Evolutionary conservation across 2,888 invertebrate genomes (phyloP).

Genomic region (Monochamus alternatus): DNA sequence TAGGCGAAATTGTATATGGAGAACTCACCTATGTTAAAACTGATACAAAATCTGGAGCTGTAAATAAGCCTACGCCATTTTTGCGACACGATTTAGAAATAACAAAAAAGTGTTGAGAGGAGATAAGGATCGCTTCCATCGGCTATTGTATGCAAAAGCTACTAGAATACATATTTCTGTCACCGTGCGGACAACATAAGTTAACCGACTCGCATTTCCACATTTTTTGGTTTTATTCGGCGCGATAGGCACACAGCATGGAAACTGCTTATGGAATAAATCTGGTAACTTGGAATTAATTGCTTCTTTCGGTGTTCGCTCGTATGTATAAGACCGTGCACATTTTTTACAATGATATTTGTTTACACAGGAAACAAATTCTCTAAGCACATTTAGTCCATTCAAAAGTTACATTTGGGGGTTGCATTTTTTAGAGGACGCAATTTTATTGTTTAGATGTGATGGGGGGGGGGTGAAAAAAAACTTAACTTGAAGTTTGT

Average conservation of each 20-base stretch:
- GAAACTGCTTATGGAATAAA: slow-evolving; percentile 10
- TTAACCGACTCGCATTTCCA: slow-evolving; percentile 51
- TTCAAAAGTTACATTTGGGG: too few relatives aligned
- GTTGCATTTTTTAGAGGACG: too few relatives aligned
- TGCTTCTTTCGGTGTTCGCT: not conserved
- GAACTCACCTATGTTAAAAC: slow-evolving; percentile 37
- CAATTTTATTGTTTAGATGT: too few relatives aligned
- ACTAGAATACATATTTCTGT: slow-evolving; percentile 65
- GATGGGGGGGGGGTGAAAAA: too few relatives aligned
- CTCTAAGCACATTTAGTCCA: too few relatives aligned
- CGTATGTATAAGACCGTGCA: not conserved
- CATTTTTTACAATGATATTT: not conserved
- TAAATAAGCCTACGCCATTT: slow-evolving; percentile 56
- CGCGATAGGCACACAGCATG: slow-evolving; percentile 34
- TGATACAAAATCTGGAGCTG: slow-evolving; percentile 51
- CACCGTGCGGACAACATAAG: slow-evolving; percentile 60
- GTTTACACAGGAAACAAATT: too few relatives aligned
- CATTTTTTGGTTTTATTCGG: slow-evolving; percentile 47
- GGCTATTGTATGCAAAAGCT: slow-evolving; percentile 68
- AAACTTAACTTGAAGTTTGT: too few relatives aligned
- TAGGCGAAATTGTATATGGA: slow-evolving; percentile 35
- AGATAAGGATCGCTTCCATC: slow-evolving; percentile 65
- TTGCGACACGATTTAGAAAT: slow-evolving; percentile 62
- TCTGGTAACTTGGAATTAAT: not conserved
- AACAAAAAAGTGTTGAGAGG: slow-evolving; percentile 66